These are phyloP conservation scores for Vireo griseus DNA, from an alignment of 2,797 vertebrate species.

Conservation along the genomic window DNA sequence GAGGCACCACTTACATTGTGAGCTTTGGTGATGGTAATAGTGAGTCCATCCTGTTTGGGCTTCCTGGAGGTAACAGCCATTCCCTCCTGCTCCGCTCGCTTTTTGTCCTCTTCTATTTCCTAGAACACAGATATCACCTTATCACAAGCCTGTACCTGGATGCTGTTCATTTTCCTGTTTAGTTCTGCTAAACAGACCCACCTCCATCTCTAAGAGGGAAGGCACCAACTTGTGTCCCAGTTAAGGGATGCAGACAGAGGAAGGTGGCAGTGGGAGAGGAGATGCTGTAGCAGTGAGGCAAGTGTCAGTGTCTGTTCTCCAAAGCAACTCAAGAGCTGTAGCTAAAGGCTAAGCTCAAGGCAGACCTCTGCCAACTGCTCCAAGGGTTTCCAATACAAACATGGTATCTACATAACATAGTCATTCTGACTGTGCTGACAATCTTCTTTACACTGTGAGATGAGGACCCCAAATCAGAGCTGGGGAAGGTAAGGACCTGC, in stretches of 20 bases:
- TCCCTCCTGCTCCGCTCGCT: constrained; percentile 88
- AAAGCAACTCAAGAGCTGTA: not conserved
- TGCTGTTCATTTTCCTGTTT: not conserved
- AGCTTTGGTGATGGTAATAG: constrained; percentile 93
- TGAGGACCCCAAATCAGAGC: not conserved
- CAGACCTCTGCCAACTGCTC: not conserved
- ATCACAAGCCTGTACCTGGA: not conserved
- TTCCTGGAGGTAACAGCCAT: constrained; percentile 83
- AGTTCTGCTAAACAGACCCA: not conserved
- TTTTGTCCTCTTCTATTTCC: constrained; percentile 97
- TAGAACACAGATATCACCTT: constrained; percentile 54
- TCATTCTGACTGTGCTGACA: not conserved
- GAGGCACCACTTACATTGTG: constrained; percentile 78
- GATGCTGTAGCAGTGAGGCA: not conserved
- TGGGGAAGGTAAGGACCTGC: not conserved
- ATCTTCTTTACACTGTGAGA: not conserved
- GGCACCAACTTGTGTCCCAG: not conserved
- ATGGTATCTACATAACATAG: not conserved
- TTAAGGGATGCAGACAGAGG: not conserved
- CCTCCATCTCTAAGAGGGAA: not conserved
- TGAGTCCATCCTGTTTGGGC: constrained; percentile 86
- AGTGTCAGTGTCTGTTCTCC: not conserved
- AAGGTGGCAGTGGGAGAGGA: not conserved
- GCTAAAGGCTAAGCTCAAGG: not conserved
- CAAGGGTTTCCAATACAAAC: rapidly evolving